These are phyloP conservation scores for Saimiri boliviensis DNA, from an alignment of 2,113 vertebrate species.

Conservation along the genomic window DNA sequence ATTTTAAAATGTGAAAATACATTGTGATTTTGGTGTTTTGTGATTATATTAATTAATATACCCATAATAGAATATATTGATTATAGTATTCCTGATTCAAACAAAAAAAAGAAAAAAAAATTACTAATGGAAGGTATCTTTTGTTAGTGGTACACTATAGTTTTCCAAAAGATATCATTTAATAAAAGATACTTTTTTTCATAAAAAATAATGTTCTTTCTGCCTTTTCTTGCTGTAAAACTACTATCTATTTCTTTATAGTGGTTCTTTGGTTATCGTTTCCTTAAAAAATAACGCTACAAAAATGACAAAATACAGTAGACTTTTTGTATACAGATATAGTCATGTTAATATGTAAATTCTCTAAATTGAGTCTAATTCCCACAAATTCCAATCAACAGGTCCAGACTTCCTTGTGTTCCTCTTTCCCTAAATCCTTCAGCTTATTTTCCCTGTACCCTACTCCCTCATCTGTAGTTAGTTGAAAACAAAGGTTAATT, in stretches of 20 bases:
- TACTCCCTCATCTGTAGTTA: conserved; percentile 68
- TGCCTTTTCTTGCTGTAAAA: not conserved
- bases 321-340: not conserved
- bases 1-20: not conserved
- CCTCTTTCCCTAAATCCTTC: conserved; percentile 55
- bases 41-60: not conserved
- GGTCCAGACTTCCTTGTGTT: conserved; percentile 59
- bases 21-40: not conserved
- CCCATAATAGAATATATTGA: not conserved
- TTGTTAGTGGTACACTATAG: not conserved
- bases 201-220: not conserved
- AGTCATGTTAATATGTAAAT: not conserved
- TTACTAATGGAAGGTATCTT: not conserved
- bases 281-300: not conserved
- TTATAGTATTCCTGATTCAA: not conserved
- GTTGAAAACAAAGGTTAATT: conserved; percentile 82
- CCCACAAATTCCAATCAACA: not conserved
- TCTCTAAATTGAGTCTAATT: not conserved
- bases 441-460: conserved; percentile 34
- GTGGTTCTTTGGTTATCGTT: not conserved
- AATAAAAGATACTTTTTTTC: not conserved
- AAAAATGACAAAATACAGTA: not conserved
- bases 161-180: not conserved
- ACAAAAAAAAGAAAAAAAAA: not conserved
- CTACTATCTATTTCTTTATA: not conserved